Evolutionary conservation across 2,797 vertebrate species (phyloP).

Genomic region (Balearica regulorum): DNA sequence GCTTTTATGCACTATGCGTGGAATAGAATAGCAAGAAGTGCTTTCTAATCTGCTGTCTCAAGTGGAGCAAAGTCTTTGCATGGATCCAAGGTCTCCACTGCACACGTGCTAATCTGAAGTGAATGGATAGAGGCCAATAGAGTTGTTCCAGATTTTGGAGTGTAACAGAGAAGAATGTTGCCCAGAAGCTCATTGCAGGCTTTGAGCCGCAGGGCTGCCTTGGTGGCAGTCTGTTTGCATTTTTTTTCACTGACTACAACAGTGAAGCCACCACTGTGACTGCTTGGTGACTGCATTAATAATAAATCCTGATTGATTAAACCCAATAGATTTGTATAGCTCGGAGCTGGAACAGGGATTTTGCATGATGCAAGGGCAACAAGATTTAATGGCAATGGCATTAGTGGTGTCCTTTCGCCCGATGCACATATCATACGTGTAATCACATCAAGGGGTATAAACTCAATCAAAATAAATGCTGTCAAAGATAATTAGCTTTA

Average conservation of each 20-base stretch:
- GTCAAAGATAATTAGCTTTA: not conserved
- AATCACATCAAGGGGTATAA: not conserved
- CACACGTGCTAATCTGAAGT: not conserved
- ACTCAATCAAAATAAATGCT: not conserved
- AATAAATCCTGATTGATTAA: not conserved
- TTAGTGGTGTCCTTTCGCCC: not conserved
- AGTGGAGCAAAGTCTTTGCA: fast-evolving
- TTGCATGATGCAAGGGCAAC: not conserved
- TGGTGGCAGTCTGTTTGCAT: not conserved
- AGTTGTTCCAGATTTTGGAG: not conserved
- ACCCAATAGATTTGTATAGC: not conserved
- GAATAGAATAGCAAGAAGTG: not conserved
- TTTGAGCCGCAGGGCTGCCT: not conserved
- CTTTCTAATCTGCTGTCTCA: not conserved
- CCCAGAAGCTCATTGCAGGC: not conserved
- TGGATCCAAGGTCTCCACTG: not conserved
- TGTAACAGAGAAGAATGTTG: too few relatives aligned
- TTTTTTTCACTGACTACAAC: not conserved
- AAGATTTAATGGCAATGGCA: not conserved
- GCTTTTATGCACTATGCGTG: fast-evolving
- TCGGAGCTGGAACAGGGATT: not conserved
- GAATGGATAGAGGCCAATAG: not conserved
- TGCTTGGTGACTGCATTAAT: not conserved
- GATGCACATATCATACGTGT: not conserved
- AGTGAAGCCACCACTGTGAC: not conserved